Percentiles rank a stretch among this genome's conserved stretches.
phyloP scores from a whole-genome alignment of 1,140 invertebrate genomes.

The Lepidurus packardi region DNA sequence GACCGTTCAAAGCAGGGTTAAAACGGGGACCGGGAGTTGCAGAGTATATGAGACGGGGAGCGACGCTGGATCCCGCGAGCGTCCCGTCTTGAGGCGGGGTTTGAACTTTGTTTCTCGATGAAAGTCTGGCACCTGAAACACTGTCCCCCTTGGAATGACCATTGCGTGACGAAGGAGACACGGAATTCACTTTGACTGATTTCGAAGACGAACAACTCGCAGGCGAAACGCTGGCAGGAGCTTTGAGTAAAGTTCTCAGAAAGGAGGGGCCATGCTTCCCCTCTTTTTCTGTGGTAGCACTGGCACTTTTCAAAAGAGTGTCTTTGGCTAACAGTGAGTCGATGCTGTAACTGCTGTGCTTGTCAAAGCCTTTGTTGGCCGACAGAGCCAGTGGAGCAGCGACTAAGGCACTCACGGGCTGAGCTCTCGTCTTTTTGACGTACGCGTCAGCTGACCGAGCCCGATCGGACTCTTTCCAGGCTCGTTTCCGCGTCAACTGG shows the following conservation, averaged over 20 bases:
- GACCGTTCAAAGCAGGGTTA: neutral
- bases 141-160: constrained; percentile 17
- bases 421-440: constrained; percentile 32
- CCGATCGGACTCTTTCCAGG: neutral
- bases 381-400: constrained; percentile 16
- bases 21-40: constrained; percentile 6
- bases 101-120: neutral
- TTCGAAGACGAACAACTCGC: neutral
- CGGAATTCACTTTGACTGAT: neutral
- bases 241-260: constrained; percentile 16
- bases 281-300: neutral
- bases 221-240: constrained; percentile 12
- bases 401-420: constrained; percentile 27
- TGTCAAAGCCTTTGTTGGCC: constrained; percentile 32
- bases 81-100: neutral
- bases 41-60: neutral
- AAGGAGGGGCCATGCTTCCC: neutral
- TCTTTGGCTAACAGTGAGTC: constrained; percentile 32
- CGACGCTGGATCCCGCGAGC: neutral
- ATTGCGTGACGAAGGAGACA: neutral
- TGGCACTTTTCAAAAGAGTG: neutral
- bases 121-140: neutral
- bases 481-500: neutral
- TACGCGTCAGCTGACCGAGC: constrained; percentile 4
- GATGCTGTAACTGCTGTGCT: constrained; percentile 34